These are phyloP conservation scores for Pogonocichla stellata DNA, from an alignment of 2,113 vertebrate genomes.

Conservation along the genomic window DNA sequence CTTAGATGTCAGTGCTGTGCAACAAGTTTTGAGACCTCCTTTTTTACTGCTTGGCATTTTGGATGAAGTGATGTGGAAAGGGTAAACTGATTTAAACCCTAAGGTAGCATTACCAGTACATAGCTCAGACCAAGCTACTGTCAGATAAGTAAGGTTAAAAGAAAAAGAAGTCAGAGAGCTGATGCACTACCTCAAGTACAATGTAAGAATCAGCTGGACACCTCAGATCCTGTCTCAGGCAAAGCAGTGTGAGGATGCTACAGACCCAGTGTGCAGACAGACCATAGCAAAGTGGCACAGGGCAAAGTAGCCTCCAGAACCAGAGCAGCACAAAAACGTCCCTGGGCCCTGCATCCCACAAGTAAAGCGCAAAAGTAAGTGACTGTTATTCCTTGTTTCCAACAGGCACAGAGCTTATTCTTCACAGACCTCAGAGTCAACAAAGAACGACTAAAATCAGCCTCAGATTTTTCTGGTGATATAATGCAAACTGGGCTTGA, in stretches of 20 bases:
- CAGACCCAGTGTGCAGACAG: neutral
- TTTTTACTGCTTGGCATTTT: neutral
- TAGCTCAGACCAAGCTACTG: neutral
- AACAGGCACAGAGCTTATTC: neutral
- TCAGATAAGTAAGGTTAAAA: neutral
- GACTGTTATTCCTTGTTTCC: neutral
- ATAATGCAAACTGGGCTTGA: neutral
- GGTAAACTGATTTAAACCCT: neutral
- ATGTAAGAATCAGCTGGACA: neutral
- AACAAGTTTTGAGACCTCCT: neutral
- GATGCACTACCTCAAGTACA: neutral
- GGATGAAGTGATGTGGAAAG: neutral
- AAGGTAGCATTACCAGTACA: neutral
- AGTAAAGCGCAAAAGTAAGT: neutral
- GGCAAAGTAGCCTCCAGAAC: neutral
- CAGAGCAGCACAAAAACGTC: fast-evolving
- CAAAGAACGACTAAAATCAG: neutral
- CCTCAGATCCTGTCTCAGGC: neutral
- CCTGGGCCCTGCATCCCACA: neutral
- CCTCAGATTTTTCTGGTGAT: neutral
- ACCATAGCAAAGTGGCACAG: neutral
- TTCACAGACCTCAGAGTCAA: neutral
- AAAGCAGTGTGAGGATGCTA: neutral
- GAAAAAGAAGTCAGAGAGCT: neutral
- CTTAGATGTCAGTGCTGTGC: neutral